Evolutionary conservation across 2,797 vertebrate species (phyloP), one percentile per base, ranked within the genome.

Genomic region (Argentina silus): DNA sequence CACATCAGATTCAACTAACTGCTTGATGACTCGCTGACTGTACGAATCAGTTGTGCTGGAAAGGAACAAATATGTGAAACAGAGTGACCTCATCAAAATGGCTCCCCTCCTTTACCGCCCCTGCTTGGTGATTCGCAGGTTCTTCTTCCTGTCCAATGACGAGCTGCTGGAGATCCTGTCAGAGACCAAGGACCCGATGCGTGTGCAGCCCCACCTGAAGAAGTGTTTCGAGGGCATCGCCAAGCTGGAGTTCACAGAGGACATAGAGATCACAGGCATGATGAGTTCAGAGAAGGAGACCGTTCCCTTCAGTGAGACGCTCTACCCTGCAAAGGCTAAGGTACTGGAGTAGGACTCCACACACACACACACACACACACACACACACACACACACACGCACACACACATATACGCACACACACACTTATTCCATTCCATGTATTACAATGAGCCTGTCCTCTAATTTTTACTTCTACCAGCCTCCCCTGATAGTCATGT

Each of bases 161-260:
- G 96, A 99, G 79, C 91, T 98, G 65, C 91, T 98, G 77, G 96
- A 97, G 93, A 97, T 98, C 87, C 85, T 98, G 72, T 96, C 97
- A 0, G 96, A 98, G 90, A 98, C 96, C 53, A 99, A 96, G 89
- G 96, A 98, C 86, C 97, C 96, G 0, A 88, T 95, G 72, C 93
- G 96, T 36, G 97, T 99, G 9, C 97, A 98, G 75, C 96, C 96
- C 0, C 96, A 98, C 82, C 89, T 98, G 56, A 98, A 97, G 88
- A 98, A 98, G 81, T 99, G 97, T 87, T 99, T 99, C 79, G 95
- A 98, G 88, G 97, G 96, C 70, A 98, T 98, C 0, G 94, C 95
- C 69, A 95, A 93, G 75, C 92, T 98, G 78, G 92, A 97, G 48
- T 97, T 98, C 83, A 96, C 91, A 0, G 76, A 94, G 8, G 81